Percentiles rank a stretch among this genome's conserved stretches.
These are phyloP conservation scores for Pantelozetes paolii DNA, from an alignment of 2,888 invertebrate genomes.

Conservation along the genomic window DNA sequence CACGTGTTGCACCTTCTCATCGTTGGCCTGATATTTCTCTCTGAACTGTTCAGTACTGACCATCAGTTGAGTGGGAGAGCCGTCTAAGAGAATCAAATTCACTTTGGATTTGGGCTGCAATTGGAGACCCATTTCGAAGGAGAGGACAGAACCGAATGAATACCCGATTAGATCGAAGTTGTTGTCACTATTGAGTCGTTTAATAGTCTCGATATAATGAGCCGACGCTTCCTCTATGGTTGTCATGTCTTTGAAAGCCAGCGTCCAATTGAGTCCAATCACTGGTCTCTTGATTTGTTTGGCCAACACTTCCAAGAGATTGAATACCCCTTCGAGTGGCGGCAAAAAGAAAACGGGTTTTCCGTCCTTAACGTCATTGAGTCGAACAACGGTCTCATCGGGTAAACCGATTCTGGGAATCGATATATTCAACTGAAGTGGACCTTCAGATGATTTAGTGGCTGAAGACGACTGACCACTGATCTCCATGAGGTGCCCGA, in stretches of 20 bases:
- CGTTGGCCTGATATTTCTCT: constrained; percentile 58
- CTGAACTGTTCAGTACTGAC: constrained; percentile 62
- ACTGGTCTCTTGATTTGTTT: constrained; percentile 68
- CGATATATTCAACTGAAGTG: constrained; percentile 51
- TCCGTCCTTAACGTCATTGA: constrained; percentile 55
- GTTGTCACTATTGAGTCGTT: constrained; percentile 68
- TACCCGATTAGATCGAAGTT: constrained; percentile 81
- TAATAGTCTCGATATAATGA: constrained; percentile 60
- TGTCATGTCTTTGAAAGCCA: constrained; percentile 40
- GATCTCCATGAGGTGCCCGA: constrained; percentile 65
- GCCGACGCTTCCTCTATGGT: constrained; percentile 42
- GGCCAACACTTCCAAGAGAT: constrained; percentile 67
- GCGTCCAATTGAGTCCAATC: constrained; percentile 83
- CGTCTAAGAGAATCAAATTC: constrained; percentile 77
- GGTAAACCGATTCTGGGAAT: constrained; percentile 67
- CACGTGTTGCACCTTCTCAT: constrained; percentile 50
- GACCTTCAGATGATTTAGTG: constrained; percentile 37
- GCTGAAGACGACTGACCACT: constrained; percentile 50
- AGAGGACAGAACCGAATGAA: constrained; percentile 90
- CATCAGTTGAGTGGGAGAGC: constrained; percentile 76
- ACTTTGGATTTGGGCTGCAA: constrained; percentile 60
- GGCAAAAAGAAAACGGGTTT: constrained; percentile 61
- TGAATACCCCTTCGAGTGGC: constrained; percentile 82
- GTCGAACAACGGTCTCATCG: constrained; percentile 63
- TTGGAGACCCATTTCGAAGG: constrained; percentile 87